A percentile compares a stretch with the other conserved stretches of the same genome.
Conservation (phyloP, 30 jellyfish, hydroid and myxozoan species). For the Morbakka virulenta region DNA sequence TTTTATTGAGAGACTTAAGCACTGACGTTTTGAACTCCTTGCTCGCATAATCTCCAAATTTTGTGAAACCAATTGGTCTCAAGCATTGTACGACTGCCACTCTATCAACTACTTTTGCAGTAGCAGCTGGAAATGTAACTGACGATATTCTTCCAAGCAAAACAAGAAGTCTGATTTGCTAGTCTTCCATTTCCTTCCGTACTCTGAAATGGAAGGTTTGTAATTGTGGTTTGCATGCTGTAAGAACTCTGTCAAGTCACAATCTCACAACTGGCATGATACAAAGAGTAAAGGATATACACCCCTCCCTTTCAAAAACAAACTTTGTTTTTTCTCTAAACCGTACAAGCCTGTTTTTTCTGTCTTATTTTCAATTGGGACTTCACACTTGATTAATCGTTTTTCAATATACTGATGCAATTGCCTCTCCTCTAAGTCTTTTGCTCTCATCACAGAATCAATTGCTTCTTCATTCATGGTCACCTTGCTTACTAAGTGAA, state of each 20-base stretch:
- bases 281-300: background rate
- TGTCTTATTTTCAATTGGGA: too few relatives aligned
- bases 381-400: too few relatives aligned
- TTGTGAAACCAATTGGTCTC: background rate
- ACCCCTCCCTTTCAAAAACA: background rate
- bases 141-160: slow-evolving; percentile 6
- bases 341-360: background rate
- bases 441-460: slow-evolving; percentile 1
- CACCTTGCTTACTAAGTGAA: background rate
- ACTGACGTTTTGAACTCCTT: background rate
- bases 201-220: slow-evolving; percentile 9
- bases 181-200: slow-evolving; percentile 9
- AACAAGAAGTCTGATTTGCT: slow-evolving; percentile 7
- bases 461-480: background rate
- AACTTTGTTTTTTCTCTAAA: background rate
- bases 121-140: background rate
- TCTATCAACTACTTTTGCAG: slow-evolving; percentile 7
- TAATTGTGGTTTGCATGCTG: slow-evolving; percentile 6
- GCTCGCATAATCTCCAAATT: slow-evolving; percentile 6
- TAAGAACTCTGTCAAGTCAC: background rate
- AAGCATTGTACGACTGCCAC: background rate
- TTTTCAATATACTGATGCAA: too few relatives aligned
- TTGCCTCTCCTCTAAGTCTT: background rate
- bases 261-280: background rate
- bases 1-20: background rate